Percentiles rank a stretch among this genome's conserved stretches.
Evolutionary conservation across 2,113 vertebrate genomes (phyloP).

Genomic region (Tretioscincus oriximinensis): DNA sequence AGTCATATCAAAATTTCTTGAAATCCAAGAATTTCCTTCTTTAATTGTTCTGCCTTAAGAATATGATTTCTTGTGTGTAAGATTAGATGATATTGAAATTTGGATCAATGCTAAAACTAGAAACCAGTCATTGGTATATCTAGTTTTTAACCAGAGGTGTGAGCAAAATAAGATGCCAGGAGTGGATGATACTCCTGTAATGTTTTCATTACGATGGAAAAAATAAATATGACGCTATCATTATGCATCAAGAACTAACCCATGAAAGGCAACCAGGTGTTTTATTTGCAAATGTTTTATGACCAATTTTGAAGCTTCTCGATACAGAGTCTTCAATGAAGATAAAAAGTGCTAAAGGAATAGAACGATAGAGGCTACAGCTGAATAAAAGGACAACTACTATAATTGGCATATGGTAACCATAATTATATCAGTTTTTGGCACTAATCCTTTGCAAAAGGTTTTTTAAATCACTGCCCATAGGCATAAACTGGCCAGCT

Average conservation of each 20-base stretch:
- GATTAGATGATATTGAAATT: neutral
- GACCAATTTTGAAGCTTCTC: neutral
- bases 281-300: neutral
- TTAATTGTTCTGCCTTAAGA: neutral
- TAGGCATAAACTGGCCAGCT: slow-evolving; percentile 5
- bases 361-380: neutral
- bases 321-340: neutral
- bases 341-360: neutral
- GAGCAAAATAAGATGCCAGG: neutral
- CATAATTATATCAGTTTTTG: slow-evolving; percentile 15
- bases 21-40: neutral
- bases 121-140: neutral
- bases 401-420: neutral
- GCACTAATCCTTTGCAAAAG: neutral
- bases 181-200: neutral
- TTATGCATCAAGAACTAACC: neutral
- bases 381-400: slow-evolving; percentile 12
- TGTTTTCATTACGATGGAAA: neutral
- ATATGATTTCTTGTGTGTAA: no score
- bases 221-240: neutral
- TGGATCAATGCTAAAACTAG: no score
- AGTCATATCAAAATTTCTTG: no score
- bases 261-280: neutral
- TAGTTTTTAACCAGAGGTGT: no score
- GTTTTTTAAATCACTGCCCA: neutral